phyloP scores from a whole-genome alignment of 2,113 vertebrate genomes.

The Pelvicachromis taeniatus region DNA sequence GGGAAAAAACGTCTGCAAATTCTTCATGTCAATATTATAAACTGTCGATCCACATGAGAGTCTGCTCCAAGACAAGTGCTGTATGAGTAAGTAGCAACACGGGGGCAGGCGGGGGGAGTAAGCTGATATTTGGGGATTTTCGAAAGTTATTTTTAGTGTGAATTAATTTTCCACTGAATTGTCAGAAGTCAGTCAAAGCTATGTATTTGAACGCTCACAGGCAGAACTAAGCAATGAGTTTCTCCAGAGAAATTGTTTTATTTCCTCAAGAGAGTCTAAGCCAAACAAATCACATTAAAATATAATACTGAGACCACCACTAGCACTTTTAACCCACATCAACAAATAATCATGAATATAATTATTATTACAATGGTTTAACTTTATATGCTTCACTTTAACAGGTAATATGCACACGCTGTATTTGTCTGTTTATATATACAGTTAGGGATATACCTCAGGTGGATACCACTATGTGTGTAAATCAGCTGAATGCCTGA shows the following conservation, averaged over 20 bases:
- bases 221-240: neutral
- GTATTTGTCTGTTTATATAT: neutral
- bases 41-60: neutral
- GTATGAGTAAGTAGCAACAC: neutral
- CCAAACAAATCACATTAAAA: neutral
- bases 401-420: neutral
- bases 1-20: neutral
- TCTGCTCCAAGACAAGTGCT: neutral
- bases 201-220: neutral
- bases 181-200: neutral
- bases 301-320: neutral
- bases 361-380: neutral
- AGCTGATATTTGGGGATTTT: neutral
- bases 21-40: neutral
- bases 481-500: neutral
- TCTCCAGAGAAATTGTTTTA: neutral
- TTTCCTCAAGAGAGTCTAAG: neutral
- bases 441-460: neutral
- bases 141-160: constrained; percentile 12
- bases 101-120: neutral
- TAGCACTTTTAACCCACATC: neutral
- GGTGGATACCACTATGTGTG: neutral
- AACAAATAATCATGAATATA: neutral
- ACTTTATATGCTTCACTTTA: neutral
- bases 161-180: constrained; percentile 12